Base-by-base conservation (phyloP, 2,888 invertebrate genomes). In the Drosophila vallismaia region DNA sequence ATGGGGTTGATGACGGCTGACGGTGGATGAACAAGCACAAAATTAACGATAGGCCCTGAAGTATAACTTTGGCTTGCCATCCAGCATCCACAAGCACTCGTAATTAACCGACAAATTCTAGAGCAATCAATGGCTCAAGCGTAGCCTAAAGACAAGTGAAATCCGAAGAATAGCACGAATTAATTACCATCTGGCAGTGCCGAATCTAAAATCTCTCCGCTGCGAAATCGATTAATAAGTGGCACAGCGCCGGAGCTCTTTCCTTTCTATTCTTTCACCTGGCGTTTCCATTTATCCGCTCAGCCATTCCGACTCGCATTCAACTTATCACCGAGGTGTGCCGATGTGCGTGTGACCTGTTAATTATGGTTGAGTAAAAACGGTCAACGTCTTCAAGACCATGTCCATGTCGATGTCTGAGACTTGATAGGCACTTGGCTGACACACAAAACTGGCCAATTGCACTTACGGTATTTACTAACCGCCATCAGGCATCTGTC, bases 171-270 rank as follows among this genome's bases (percentile, higher is more conserved):
- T 38, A 46, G 66, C 19, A 55, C 33, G 72, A 74, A 73, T 74
- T 87, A 79, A 87, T 82, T 76, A 79, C 55, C 51, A 66, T 38
- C 24, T 51, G 28, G 50, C 38, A 59, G 46, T 24, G 10, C 44
- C 24, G 44, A 24, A 24, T 44, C 44, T 24, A 19, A 56, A 66
- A 73, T 72, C 66, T 62, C 49, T 59, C 67, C 75, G 59, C 69
- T 70, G 54, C 50, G 76, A 83, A 88, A 83, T 88, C 76, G 86
- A 77, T 86, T 83, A 74, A 73, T 73, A 88, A 81, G 75, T 88
- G 86, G 85, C 87, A 81, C 88, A 84, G 48, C 68, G 54, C 24
- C 42, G 38, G 38, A 52, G 24, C 33, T 70, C 42, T 50, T 58
- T 33, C 19, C 9, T 31, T 12, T 55, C 31, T 40, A 52, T 49